These are phyloP conservation scores for Meandrusa payeni DNA, from an alignment of 2,888 invertebrate genomes.

Conservation along the genomic window DNA sequence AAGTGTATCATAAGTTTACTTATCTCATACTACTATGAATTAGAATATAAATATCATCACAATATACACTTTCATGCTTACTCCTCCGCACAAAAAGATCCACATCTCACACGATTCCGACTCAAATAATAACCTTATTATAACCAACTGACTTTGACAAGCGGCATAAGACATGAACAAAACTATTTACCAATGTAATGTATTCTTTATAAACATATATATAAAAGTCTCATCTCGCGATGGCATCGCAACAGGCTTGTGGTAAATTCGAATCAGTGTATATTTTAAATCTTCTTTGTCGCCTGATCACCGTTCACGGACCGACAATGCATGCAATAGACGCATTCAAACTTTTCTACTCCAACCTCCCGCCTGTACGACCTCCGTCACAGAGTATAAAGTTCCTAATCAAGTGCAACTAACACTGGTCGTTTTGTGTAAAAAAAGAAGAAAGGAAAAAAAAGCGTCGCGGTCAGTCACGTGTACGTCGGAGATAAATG, in stretches of 20 bases:
- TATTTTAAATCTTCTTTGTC: slow-evolving; percentile 71
- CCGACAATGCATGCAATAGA: slow-evolving; percentile 56
- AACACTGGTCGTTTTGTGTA: slow-evolving; percentile 19
- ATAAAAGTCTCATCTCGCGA: slow-evolving; percentile 20
- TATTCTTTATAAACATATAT: slow-evolving; percentile 29
- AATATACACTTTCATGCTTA: slow-evolving; percentile 48
- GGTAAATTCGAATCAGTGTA: slow-evolving; percentile 46
- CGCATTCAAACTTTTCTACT: slow-evolving; percentile 56
- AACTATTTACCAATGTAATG: slow-evolving; percentile 28
- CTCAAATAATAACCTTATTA: slow-evolving; percentile 75
- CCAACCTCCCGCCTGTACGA: slow-evolving; percentile 39
- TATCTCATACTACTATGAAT: too few relatives aligned
- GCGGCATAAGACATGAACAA: slow-evolving; percentile 20
- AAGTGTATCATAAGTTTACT: too few relatives aligned
- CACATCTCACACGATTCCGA: slow-evolving; percentile 63
- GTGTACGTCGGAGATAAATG: slow-evolving; percentile 14
- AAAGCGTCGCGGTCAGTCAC: slow-evolving; percentile 15
- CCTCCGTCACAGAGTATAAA: slow-evolving; percentile 33
- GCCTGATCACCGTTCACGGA: slow-evolving; percentile 62
- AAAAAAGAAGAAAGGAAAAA: slow-evolving; percentile 14
- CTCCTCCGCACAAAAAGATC: slow-evolving; percentile 70
- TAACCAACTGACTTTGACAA: slow-evolving; percentile 47
- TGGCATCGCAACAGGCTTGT: not conserved
- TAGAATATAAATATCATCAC: too few relatives aligned
- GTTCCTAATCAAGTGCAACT: slow-evolving; percentile 25